These are phyloP conservation scores for Drosophila paulistorum DNA, from an alignment of 1,140 invertebrate species.

Conservation along the genomic window DNA sequence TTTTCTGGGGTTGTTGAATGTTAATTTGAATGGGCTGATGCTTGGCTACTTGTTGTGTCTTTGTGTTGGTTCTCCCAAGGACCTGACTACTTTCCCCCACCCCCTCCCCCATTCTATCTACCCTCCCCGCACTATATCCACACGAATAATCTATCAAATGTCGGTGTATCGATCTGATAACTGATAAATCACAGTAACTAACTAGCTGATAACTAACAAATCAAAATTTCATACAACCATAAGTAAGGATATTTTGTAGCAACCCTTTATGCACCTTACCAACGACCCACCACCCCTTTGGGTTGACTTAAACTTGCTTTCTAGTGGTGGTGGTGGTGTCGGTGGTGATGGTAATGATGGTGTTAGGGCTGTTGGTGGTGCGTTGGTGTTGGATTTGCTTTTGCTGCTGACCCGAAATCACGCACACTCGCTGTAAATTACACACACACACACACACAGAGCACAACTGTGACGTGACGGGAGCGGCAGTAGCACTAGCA, in stretches of 20 bases:
- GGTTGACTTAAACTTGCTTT: neutral
- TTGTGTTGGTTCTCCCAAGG: conserved; percentile 46
- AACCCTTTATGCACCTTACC: conserved; percentile 15
- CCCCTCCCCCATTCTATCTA: no score
- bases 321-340: conserved; percentile 34
- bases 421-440: conserved; percentile 80
- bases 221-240: neutral
- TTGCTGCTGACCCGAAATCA: conserved; percentile 75
- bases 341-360: conserved; percentile 41
- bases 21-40: conserved; percentile 29
- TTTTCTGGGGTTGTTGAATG: conserved; percentile 56
- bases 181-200: conserved; percentile 11
- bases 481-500: conserved; percentile 45
- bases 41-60: conserved; percentile 76
- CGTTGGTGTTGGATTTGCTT: conserved; percentile 30
- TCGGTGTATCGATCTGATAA: conserved; percentile 42
- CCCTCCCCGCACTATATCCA: neutral
- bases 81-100: neutral
- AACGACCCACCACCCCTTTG: conserved; percentile 32
- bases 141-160: conserved; percentile 20
- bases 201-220: conserved; percentile 24
- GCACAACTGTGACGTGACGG: conserved; percentile 53
- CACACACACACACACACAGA: conserved; percentile 43
- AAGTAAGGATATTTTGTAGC: neutral
- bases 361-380: conserved; percentile 30